Percentiles rank a stretch among this genome's conserved stretches.
Evolutionary conservation across 1,140 invertebrate species (phyloP).

Genomic region (Charaxes varanes): DNA sequence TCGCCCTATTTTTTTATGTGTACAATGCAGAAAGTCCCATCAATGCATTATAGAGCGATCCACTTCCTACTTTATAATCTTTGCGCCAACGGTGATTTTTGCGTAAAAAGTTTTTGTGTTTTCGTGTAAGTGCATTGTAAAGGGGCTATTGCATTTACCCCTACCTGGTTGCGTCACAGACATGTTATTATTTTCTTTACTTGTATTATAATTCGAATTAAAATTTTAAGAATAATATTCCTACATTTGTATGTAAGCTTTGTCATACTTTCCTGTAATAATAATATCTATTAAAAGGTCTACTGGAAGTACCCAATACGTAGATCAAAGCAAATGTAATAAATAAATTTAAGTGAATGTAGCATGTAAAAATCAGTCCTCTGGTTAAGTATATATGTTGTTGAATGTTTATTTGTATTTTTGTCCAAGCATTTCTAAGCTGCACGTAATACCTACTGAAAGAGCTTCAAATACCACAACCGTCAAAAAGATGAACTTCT

Average conservation of each 20-base stretch:
- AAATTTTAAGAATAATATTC: constrained; percentile 14
- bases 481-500: no score
- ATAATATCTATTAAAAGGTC: no score
- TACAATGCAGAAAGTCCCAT: constrained; percentile 14
- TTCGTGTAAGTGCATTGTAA: constrained; percentile 1
- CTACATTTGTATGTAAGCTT: background rate
- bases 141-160: constrained; percentile 19
- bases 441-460: no score
- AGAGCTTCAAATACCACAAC: no score
- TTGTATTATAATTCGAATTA: constrained; percentile 14
- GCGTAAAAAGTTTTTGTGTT: background rate
- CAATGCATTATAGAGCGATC: constrained; percentile 4
- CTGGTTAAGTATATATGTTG: no score
- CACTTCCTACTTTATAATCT: constrained; percentile 2
- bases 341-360: no score
- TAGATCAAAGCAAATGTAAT: no score
- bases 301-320: no score
- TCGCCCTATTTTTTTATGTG: constrained; percentile 38
- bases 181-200: constrained; percentile 13
- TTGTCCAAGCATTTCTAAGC: no score
- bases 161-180: constrained; percentile 19
- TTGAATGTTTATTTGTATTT: no score
- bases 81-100: constrained; percentile 3
- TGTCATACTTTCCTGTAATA: no score
- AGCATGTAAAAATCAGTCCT: no score